Conservation (phyloP, 1,140 invertebrate species). For the Macrotrachela quadricornifera region DNA sequence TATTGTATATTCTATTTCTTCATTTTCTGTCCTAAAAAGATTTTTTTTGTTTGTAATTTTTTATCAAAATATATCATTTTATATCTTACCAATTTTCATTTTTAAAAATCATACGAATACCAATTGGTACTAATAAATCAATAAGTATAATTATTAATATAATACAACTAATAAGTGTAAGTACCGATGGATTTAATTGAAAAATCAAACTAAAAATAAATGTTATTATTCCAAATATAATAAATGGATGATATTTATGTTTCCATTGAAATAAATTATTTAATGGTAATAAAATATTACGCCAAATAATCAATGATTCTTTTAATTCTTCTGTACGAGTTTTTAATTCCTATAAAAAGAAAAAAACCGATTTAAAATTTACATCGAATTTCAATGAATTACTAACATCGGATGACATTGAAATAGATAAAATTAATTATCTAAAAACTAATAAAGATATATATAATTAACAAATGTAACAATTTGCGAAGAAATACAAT, state of each 20-base stretch:
- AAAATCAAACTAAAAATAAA: not conserved
- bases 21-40: not conserved
- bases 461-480: too few relatives aligned
- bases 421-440: too few relatives aligned
- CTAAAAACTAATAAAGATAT: too few relatives aligned
- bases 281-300: not conserved
- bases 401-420: too few relatives aligned
- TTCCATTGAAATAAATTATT: constrained; percentile 5
- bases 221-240: not conserved
- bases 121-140: not conserved
- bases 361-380: too few relatives aligned
- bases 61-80: not conserved
- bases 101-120: not conserved
- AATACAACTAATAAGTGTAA: not conserved
- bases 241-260: not conserved
- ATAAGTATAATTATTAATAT: not conserved
- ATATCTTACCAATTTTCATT: not conserved
- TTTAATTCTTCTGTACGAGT: not conserved
- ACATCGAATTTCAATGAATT: too few relatives aligned
- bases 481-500: too few relatives aligned
- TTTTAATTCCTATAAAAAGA: too few relatives aligned
- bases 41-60: not conserved
- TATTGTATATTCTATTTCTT: constrained; percentile 2
- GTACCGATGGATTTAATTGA: not conserved
- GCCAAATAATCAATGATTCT: not conserved